phyloP scores from a whole-genome alignment of 2,888 invertebrate genomes.

The Tetrapedia diversipes region DNA sequence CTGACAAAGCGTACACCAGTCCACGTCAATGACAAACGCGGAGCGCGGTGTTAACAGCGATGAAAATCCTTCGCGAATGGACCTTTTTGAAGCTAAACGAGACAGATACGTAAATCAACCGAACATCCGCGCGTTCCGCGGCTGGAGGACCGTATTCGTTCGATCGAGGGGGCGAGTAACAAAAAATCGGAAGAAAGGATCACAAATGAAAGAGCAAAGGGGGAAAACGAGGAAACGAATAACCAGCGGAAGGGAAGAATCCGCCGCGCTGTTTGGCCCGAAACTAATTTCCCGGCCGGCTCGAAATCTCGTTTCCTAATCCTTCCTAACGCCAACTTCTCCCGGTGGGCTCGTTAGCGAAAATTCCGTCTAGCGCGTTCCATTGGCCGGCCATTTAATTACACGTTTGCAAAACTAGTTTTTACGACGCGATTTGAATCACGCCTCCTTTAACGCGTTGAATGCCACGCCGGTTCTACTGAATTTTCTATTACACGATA shows the following conservation, averaged over 20 bases:
- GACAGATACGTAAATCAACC: constrained; percentile 43
- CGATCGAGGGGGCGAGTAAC: not conserved
- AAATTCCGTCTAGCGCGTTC: constrained; percentile 25
- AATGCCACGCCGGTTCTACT: no score
- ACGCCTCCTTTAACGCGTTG: not conserved
- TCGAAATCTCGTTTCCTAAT: constrained; percentile 37
- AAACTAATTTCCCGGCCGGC: constrained; percentile 17
- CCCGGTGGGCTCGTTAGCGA: constrained; percentile 16
- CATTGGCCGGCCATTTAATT: constrained; percentile 32
- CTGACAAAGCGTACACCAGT: constrained; percentile 44
- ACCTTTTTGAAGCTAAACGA: constrained; percentile 49
- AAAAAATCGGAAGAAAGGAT: no score
- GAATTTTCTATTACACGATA: no score
- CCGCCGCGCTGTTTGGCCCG: constrained; percentile 7
- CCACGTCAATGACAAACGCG: constrained; percentile 53
- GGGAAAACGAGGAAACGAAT: not conserved
- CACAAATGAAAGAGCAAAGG: not conserved
- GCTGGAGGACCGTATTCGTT: constrained; percentile 38
- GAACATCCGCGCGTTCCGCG: constrained; percentile 25
- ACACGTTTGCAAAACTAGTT: constrained; percentile 35
- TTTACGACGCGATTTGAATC: constrained; percentile 24
- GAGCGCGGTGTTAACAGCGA: constrained; percentile 58
- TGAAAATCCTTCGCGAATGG: constrained; percentile 54
- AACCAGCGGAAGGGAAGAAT: not conserved
- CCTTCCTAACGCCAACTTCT: constrained; percentile 1